Conservation (phyloP, 1,140 invertebrate species). For the Physella acuta region DNA sequence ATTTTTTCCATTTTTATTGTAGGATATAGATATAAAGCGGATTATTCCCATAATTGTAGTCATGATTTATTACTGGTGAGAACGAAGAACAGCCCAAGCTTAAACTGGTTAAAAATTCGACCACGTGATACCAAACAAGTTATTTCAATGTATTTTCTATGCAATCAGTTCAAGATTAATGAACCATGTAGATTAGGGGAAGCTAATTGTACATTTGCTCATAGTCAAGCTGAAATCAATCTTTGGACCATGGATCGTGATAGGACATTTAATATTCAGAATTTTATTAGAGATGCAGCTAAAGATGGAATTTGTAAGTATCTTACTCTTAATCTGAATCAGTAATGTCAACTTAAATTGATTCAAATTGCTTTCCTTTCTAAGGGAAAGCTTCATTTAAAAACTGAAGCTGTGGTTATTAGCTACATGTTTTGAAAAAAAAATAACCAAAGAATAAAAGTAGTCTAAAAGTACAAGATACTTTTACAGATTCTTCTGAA, state of each 20-base stretch:
- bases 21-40: conserved; percentile 30
- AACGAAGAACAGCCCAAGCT: conserved; percentile 27
- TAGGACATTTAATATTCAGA: conserved; percentile 34
- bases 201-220: conserved; percentile 48
- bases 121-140: conserved; percentile 30
- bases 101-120: conserved; percentile 46
- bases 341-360: no score
- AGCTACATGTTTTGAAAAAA: no score
- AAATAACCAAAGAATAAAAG: no score
- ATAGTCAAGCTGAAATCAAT: conserved; percentile 42
- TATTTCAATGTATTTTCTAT: conserved; percentile 39
- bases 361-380: no score
- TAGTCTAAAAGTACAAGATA: conserved; percentile 3
- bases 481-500: conserved; percentile 8
- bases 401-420: no score
- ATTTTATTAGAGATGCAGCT: conserved; percentile 35
- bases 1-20: no score
- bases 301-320: conserved; percentile 38
- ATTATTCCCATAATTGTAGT: conserved; percentile 39
- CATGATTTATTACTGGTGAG: conserved; percentile 42
- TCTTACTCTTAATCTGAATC: no score
- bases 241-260: conserved; percentile 52
- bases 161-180: conserved; percentile 38
- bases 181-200: conserved; percentile 47
- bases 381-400: no score